phyloP scores from a whole-genome alignment of 2,888 invertebrate species.

The Hirtodrosophila cameraria region DNA sequence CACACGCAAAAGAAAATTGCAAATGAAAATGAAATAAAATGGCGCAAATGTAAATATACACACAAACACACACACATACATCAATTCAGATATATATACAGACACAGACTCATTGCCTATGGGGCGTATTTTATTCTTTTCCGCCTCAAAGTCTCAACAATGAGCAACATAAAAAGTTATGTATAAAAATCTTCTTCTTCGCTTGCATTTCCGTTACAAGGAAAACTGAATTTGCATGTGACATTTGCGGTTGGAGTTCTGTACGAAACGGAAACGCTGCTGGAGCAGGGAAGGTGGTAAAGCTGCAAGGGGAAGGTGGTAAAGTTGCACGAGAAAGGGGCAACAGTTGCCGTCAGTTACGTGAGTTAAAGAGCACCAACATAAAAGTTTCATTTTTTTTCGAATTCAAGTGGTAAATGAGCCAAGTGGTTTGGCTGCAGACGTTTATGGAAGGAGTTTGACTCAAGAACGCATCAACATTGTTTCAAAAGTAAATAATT shows the following conservation, averaged over 20 bases:
- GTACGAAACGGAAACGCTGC: constrained; percentile 26
- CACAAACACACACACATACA: constrained; percentile 22
- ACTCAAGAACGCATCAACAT: neutral
- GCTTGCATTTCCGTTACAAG: constrained; percentile 70
- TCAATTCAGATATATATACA: constrained; percentile 1
- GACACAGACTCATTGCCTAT: constrained; percentile 49
- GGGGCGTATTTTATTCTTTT: constrained; percentile 59
- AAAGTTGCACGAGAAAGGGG: neutral
- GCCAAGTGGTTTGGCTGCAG: constrained; percentile 1
- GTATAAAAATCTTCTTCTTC: constrained; percentile 69
- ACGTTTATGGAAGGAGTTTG: constrained; percentile 11
- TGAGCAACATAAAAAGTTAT: constrained; percentile 68
- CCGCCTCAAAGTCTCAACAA: constrained; percentile 59
- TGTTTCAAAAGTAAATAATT: constrained; percentile 15
- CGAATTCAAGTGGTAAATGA: constrained; percentile 29
- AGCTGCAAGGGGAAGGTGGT: too few species aligned
- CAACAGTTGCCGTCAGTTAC: constrained; percentile 29
- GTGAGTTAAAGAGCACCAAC: constrained; percentile 43
- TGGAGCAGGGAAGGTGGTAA: constrained; percentile 17
- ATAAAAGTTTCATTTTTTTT: constrained; percentile 19
- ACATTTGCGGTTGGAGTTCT: constrained; percentile 61
- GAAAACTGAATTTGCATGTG: constrained; percentile 69
- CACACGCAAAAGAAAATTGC: constrained; percentile 69
- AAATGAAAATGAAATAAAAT: constrained; percentile 73
- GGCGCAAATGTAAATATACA: constrained; percentile 61